These are phyloP conservation scores for Kryptopterus vitreolus DNA, from an alignment of 2,797 vertebrate genomes.

Conservation along the genomic window DNA sequence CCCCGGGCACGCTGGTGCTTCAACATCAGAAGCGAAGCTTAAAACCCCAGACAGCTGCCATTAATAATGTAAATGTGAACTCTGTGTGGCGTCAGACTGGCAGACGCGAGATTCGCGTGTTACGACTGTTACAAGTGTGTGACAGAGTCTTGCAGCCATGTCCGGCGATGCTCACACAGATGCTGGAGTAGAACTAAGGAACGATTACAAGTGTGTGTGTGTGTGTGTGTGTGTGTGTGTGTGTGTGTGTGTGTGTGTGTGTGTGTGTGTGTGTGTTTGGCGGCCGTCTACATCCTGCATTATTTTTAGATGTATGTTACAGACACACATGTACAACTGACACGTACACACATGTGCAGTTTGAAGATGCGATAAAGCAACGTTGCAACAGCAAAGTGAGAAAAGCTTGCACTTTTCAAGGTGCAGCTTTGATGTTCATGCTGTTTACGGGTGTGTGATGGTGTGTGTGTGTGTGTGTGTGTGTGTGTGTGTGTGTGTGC, in stretches of 20 bases:
- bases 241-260: no score
- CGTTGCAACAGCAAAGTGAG: slow-evolving; percentile 18
- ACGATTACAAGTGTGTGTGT: no score
- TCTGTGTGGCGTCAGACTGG: slow-evolving; percentile 22
- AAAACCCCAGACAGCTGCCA: slow-evolving; percentile 26
- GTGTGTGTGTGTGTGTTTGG: no score
- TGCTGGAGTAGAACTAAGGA: not conserved
- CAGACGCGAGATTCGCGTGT: slow-evolving; percentile 41
- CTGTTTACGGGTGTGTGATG: slow-evolving; percentile 9
- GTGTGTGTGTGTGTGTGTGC: slow-evolving; percentile 9
- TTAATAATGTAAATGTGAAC: slow-evolving; percentile 46
- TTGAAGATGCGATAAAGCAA: not conserved
- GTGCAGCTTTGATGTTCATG: slow-evolving; percentile 18
- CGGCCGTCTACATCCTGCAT: slow-evolving; percentile 2
- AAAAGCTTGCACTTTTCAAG: slow-evolving; percentile 26
- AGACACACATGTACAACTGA: slow-evolving; percentile 9
- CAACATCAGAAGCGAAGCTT: slow-evolving; percentile 28
- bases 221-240: no score
- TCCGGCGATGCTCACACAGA: slow-evolving; percentile 10
- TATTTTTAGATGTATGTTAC: slow-evolving; percentile 29
- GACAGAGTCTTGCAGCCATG: slow-evolving; percentile 15
- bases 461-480: slow-evolving; percentile 8
- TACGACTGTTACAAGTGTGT: slow-evolving; percentile 41
- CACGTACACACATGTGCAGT: not conserved
- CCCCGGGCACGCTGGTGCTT: slow-evolving; percentile 11